Conservation (phyloP, 2,797 vertebrate genomes). For the Pangasius djambal region DNA sequence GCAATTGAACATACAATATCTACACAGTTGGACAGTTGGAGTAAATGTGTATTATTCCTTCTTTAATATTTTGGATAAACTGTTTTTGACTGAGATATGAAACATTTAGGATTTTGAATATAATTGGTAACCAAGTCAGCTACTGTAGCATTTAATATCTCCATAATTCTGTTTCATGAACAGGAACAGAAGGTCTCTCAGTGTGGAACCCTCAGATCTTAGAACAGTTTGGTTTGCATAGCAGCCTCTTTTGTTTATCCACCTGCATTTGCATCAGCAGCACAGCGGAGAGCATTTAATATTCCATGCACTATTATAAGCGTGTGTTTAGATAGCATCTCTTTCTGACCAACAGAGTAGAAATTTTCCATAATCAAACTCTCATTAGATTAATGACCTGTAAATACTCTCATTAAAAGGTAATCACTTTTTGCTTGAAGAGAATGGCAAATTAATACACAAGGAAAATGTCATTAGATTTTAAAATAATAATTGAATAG, state of each 20-base stretch:
- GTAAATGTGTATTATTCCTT: neutral
- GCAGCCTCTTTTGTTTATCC: conserved; percentile 30
- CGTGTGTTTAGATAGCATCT: conserved; percentile 42
- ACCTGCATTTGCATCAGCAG: conserved; percentile 35
- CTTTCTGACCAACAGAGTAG: conserved; percentile 43
- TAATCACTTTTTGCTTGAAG: conserved; percentile 59
- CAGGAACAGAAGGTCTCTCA: neutral
- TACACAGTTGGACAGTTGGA: neutral
- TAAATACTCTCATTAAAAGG: conserved; percentile 60
- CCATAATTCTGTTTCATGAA: conserved; percentile 31
- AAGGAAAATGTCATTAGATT: conserved; percentile 40
- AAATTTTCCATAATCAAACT: conserved; percentile 56
- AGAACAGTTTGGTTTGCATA: conserved; percentile 31
- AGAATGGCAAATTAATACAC: conserved; percentile 43
- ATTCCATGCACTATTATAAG: conserved; percentile 30
- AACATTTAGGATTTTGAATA: neutral
- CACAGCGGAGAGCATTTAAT: conserved; percentile 34
- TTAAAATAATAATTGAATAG: conserved; percentile 34
- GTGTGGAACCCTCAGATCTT: conserved; percentile 24
- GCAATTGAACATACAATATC: neutral
- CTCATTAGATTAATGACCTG: conserved; percentile 62
- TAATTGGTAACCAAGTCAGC: conserved; percentile 3
- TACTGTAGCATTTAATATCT: neutral
- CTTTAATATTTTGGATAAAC: neutral
- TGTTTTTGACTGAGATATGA: neutral